These are phyloP conservation scores for Amphilophus citrinellus DNA, from an alignment of 2,113 vertebrate species.

Conservation along the genomic window DNA sequence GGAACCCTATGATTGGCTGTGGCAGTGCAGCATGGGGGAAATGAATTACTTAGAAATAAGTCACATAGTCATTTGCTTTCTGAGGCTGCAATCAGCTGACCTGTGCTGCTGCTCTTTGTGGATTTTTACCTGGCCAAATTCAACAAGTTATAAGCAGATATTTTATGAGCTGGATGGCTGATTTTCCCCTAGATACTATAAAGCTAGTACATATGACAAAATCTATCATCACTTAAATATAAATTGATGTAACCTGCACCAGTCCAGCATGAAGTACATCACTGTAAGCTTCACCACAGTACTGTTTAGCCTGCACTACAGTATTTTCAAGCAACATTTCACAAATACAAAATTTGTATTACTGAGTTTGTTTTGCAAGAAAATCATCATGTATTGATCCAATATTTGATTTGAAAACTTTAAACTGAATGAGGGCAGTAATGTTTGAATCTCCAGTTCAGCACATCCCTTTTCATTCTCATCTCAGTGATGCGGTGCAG, in stretches of 20 bases:
- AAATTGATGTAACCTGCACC: not conserved
- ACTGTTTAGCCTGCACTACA: too few relatives aligned
- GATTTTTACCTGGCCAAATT: not conserved
- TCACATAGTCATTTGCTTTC: too few relatives aligned
- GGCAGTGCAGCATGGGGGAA: too few relatives aligned
- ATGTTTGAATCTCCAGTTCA: not conserved
- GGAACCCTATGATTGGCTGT: too few relatives aligned
- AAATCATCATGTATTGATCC: not conserved
- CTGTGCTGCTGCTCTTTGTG: not conserved
- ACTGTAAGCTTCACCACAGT: too few relatives aligned
- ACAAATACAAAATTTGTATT: too few relatives aligned
- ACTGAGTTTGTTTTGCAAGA: too few relatives aligned
- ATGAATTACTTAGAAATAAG: not conserved
- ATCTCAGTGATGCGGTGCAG: too few relatives aligned
- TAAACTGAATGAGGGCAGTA: not conserved
- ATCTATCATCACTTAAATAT: not conserved
- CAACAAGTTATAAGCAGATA: not conserved
- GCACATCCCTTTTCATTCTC: not conserved
- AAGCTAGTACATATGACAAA: not conserved
- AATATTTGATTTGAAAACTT: not conserved
- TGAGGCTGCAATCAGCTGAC: not conserved
- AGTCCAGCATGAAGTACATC: too few relatives aligned
- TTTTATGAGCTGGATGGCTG: not conserved
- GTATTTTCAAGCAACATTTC: too few relatives aligned
- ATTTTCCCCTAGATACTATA: not conserved